phyloP scores from a whole-genome alignment of 1,140 invertebrate genomes.

The Anadara kagoshimensis region DNA sequence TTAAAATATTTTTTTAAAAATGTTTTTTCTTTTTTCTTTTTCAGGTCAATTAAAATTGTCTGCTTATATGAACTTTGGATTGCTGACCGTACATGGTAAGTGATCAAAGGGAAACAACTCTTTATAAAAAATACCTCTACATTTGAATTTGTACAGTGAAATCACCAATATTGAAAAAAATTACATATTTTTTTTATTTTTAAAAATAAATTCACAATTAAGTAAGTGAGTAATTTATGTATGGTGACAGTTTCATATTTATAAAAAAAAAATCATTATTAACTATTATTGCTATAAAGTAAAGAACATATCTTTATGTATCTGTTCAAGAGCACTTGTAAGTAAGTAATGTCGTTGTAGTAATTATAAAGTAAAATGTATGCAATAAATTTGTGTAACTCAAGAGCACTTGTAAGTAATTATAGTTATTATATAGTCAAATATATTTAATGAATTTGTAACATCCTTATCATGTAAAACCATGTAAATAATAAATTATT shows the following conservation, averaged over 20 bases:
- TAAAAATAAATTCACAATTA: background rate
- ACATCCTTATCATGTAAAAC: background rate
- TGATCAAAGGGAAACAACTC: background rate
- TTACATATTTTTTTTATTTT: background rate
- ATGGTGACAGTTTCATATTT: background rate
- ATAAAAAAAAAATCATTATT: conserved; percentile 1
- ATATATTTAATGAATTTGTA: background rate
- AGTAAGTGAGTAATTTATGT: background rate
- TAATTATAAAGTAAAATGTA: too few relatives aligned
- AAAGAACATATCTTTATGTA: too few relatives aligned
- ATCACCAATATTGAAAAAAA: background rate
- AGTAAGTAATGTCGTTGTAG: too few relatives aligned
- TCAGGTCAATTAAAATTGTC: conserved; percentile 64
- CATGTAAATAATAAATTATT: background rate
- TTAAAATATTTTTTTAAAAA: too few relatives aligned
- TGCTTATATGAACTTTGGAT: conserved; percentile 66
- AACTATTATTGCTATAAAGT: too few relatives aligned
- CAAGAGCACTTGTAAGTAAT: too few relatives aligned
- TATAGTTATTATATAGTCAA: background rate
- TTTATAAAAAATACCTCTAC: background rate
- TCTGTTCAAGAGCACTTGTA: too few relatives aligned
- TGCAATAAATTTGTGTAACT: too few relatives aligned
- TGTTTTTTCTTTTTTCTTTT: conserved; percentile 38
- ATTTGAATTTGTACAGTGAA: background rate
- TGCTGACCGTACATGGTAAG: conserved; percentile 65